Base-by-base conservation (phyloP, 2,797 vertebrate genomes). In the Melanotaenia parkinsoni region DNA sequence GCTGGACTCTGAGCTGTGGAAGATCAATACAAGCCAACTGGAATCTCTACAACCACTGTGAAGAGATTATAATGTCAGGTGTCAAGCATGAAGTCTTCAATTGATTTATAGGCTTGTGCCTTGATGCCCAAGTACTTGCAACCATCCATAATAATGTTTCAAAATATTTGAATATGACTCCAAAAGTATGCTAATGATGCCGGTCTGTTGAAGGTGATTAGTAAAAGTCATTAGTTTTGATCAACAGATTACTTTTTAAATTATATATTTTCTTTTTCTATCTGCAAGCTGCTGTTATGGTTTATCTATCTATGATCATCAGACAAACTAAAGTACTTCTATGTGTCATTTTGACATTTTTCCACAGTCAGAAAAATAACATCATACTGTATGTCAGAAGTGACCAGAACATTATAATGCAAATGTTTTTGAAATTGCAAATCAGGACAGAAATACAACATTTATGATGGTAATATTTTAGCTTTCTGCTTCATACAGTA, bases 21-120 rank as follows among this genome's bases (percentile, higher is more conserved):
- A 61, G 24, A 61, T 61, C 59, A 26, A 43, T 61, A 28, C 56
- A 43, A 43, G 38, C 24, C 24, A 43, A 40, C 22, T 40, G 59
- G 37, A 61, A 61, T 43, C 59, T 20, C 59, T 35, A 61, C 4
- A 61, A 7, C 22, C 24, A 22, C 35, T 26, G 13, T 43, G 14
- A 24, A 20, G 37, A 61, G 59, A 61, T 61, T 14, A 61, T 43
- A 18, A 24, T 26, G 37, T 43, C 38, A 26, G 26, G 33, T 24
- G 58, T 12, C 58, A 38, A 38, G 47, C 20, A 38, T 38, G 35
- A 40, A 61, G 5, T 43, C 37, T 61, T 43, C 8, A 12, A 40
- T 26, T 61, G n/a, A 61, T 61, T 26, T 61, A 7, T 38, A 26
- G 35, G 13, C 8, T 61, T 40, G 22, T 26, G 20, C 35, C 37